phyloP scores from a whole-genome alignment of 2,888 invertebrate genomes.

The Melanophora roralis region DNA sequence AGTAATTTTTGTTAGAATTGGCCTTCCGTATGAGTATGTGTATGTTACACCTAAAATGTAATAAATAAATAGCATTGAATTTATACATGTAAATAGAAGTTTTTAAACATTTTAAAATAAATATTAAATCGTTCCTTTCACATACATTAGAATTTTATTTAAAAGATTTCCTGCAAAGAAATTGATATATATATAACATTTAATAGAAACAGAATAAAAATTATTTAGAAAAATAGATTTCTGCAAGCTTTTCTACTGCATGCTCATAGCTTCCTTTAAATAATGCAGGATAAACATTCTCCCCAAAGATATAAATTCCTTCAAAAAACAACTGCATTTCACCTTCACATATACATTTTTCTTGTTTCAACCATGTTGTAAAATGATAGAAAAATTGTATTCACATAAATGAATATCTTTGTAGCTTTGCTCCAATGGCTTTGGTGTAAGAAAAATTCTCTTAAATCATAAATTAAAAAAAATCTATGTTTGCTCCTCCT shows the following conservation, averaged over 20 bases:
- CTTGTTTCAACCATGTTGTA: neutral
- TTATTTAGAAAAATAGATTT: neutral
- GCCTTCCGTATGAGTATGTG: no score
- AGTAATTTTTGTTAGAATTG: no score
- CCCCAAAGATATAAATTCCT: neutral
- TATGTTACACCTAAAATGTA: no score
- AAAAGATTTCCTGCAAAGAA: no score
- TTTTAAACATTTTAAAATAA: no score
- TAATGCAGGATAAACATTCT: neutral
- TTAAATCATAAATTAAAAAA: constrained; percentile 5
- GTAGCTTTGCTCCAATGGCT: neutral
- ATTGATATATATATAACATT: no score
- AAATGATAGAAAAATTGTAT: neutral
- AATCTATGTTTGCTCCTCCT: no score
- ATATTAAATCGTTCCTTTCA: no score
- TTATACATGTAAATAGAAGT: no score
- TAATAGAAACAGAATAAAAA: no score
- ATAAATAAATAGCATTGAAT: no score
- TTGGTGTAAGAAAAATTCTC: neutral
- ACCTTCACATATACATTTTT: neutral
- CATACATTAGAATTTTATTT: no score
- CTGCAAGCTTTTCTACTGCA: neutral
- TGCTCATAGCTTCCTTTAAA: neutral
- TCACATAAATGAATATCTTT: neutral
- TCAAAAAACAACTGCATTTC: neutral